A percentile compares a stretch with the other conserved stretches of the same genome.
phyloP scores from a whole-genome alignment of 1,140 invertebrate genomes.

The Ctenoplectra terminalis region DNA sequence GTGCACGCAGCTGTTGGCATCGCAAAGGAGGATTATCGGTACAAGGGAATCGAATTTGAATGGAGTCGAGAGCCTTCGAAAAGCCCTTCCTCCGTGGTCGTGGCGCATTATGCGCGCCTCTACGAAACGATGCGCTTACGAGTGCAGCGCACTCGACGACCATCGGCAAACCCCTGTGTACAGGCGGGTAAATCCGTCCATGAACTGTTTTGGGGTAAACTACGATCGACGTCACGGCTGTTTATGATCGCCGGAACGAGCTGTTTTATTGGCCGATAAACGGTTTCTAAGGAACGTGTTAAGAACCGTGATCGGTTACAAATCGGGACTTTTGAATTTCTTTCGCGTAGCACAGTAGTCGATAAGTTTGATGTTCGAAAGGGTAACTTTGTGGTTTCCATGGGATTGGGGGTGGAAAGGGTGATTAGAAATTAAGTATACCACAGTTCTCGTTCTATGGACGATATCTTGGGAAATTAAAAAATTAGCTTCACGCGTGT shows the following conservation, averaged over 20 bases:
- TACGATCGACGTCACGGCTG: neutral
- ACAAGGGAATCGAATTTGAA: conserved; percentile 70
- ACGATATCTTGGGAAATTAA: too few relatives aligned
- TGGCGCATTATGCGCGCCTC: conserved; percentile 7
- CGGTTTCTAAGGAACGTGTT: neutral
- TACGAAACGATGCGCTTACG: conserved; percentile 10
- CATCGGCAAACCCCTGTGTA: neutral
- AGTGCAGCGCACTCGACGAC: neutral
- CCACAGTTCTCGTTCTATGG: too few relatives aligned
- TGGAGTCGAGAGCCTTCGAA: conserved; percentile 55
- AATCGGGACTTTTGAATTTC: neutral
- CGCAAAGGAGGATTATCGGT: conserved; percentile 61
- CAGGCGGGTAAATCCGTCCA: conserved; percentile 3
- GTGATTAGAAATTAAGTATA: too few relatives aligned
- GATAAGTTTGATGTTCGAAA: too few relatives aligned
- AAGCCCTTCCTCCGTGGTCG: conserved; percentile 27
- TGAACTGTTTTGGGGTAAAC: conserved; percentile 4
- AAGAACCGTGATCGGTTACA: too few relatives aligned
- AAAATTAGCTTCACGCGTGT: too few relatives aligned
- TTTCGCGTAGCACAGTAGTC: neutral
- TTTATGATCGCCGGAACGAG: conserved; percentile 29
- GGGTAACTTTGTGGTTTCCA: too few relatives aligned
- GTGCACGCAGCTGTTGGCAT: conserved; percentile 58
- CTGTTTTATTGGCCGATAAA: conserved; percentile 20
- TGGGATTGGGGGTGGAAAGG: too few relatives aligned